Conservation (phyloP, 2,888 invertebrate genomes). For the Nineta flava region DNA sequence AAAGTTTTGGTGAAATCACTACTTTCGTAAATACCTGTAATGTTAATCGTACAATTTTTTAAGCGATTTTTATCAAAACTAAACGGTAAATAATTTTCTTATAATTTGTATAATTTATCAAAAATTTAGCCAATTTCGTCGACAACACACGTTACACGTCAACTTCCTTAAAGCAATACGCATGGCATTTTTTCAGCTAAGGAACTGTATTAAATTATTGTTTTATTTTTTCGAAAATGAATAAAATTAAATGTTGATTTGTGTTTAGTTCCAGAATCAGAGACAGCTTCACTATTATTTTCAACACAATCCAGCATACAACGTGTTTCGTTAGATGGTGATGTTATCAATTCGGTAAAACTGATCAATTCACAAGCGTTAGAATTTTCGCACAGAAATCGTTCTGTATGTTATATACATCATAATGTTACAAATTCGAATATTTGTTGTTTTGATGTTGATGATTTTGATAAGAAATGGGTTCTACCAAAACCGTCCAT, state of each 20-base stretch:
- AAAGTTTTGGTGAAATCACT: no score
- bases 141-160: no score
- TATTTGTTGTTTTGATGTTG: slow-evolving; percentile 49
- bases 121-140: no score
- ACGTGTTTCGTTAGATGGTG: slow-evolving; percentile 40
- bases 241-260: background rate
- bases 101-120: no score
- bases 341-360: slow-evolving; percentile 23
- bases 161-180: no score
- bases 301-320: slow-evolving; percentile 49
- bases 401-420: slow-evolving; percentile 57
- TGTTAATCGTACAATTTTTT: no score
- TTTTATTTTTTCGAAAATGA: no score
- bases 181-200: background rate
- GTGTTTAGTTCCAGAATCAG: slow-evolving; percentile 41
- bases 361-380: slow-evolving; percentile 32
- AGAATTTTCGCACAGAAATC: slow-evolving; percentile 51
- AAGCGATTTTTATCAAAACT: no score
- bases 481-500: slow-evolving; percentile 39
- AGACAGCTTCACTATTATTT: slow-evolving; percentile 48
- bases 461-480: slow-evolving; percentile 43
- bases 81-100: no score
- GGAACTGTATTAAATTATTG: background rate
- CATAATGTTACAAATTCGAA: slow-evolving; percentile 36
- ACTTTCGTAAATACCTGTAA: no score